phyloP scores from a whole-genome alignment of 2,888 invertebrate genomes.

The Cheilosia vulpina region DNA sequence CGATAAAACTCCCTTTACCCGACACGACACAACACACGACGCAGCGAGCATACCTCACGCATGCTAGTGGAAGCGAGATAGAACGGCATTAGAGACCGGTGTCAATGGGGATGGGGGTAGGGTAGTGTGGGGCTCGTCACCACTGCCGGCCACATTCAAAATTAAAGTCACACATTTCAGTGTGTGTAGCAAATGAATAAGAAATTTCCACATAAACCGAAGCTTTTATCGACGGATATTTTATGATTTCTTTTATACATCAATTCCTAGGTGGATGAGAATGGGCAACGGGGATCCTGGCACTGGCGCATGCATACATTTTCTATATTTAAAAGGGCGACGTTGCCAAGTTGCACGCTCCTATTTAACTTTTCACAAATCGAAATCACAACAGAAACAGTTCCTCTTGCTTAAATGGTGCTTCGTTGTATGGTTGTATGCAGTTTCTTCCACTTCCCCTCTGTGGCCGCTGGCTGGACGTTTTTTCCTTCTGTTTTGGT shows the following conservation, averaged over 20 bases:
- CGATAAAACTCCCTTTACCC: conserved; percentile 36
- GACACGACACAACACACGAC: background rate
- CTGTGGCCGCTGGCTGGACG: background rate
- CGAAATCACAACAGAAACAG: conserved; percentile 37
- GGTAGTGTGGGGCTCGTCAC: conserved; percentile 57
- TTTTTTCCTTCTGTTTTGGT: conserved; percentile 32
- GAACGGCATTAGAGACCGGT: conserved; percentile 16
- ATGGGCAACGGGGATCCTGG: background rate
- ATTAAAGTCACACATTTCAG: background rate
- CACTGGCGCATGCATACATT: background rate
- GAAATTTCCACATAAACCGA: conserved; percentile 38
- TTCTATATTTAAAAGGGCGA: conserved; percentile 1
- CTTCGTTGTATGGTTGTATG: conserved; percentile 17
- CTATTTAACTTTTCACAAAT: conserved; percentile 57
- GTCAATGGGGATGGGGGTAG: conserved; percentile 9
- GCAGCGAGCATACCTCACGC: background rate
- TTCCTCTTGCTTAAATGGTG: background rate
- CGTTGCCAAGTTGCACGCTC: conserved; percentile 61
- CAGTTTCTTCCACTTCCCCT: conserved; percentile 1
- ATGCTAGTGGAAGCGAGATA: conserved; percentile 32
- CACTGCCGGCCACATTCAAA: conserved; percentile 25
- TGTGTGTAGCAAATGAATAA: conserved; percentile 35
- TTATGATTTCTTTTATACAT: conserved; percentile 13
- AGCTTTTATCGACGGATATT: conserved; percentile 38
- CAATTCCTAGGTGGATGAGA: background rate